A percentile compares a stretch with the other conserved stretches of the same genome.
Evolutionary conservation across 1,140 invertebrate genomes (phyloP).

Genomic region (Euborellia annulipes): DNA sequence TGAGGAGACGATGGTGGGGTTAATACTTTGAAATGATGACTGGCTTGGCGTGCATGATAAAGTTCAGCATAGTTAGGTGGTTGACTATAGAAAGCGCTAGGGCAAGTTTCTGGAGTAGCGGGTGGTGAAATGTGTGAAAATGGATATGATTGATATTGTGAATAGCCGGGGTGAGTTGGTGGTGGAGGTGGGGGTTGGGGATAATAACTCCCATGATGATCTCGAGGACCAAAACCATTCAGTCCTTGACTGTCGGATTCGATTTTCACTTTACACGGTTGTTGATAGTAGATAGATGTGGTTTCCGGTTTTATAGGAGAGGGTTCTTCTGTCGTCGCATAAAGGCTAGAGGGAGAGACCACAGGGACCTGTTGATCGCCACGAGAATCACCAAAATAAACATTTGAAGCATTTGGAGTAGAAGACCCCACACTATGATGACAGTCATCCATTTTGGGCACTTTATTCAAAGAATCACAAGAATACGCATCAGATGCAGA

Average conservation of each 20-base stretch:
- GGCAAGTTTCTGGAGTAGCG: slow-evolving; percentile 27
- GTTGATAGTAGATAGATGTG: slow-evolving; percentile 6
- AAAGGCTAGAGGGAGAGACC: neutral
- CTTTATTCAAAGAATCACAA: no score
- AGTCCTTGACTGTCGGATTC: slow-evolving; percentile 3
- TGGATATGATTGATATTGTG: neutral
- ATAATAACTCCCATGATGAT: no score
- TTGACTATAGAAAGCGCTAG: slow-evolving; percentile 3
- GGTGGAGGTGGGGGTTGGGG: neutral
- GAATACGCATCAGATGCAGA: neutral
- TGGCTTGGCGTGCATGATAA: slow-evolving; percentile 9
- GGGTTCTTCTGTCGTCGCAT: neutral
- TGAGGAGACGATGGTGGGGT: slow-evolving; percentile 34
- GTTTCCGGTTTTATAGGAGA: slow-evolving; percentile 4
- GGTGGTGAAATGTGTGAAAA: slow-evolving; percentile 30
- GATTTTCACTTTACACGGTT: slow-evolving; percentile 1
- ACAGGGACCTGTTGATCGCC: slow-evolving; percentile 11
- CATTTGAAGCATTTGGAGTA: neutral
- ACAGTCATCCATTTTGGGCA: neutral
- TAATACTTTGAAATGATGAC: slow-evolving; percentile 23
- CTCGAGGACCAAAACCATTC: neutral
- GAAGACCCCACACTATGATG: no score
- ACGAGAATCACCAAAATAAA: neutral
- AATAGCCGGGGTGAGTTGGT: neutral
- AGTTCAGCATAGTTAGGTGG: slow-evolving; percentile 11